Conservation (phyloP, 2,888 invertebrate species). For the Zhengitettix transpicula region DNA sequence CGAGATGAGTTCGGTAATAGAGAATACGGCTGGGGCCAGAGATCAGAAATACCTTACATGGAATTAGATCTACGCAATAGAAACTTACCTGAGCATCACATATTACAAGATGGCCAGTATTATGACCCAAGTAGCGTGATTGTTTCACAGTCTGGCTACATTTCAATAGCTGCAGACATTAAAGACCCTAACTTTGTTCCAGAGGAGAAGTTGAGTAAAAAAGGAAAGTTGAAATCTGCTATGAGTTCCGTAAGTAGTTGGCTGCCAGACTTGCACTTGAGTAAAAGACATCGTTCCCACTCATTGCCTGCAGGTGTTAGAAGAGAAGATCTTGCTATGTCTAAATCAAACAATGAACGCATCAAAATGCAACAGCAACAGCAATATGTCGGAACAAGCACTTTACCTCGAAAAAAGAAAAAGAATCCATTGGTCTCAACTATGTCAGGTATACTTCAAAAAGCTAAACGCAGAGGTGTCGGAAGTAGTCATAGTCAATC, state of each 20-base stretch:
- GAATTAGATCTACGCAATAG: conserved; percentile 32
- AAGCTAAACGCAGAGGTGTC: conserved; percentile 47
- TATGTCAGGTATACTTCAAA: conserved; percentile 69
- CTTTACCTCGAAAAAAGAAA: conserved; percentile 42
- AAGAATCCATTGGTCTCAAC: conserved; percentile 68
- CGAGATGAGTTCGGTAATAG: conserved; percentile 2
- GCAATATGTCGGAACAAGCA: conserved; percentile 3
- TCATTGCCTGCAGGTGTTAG: conserved; percentile 60
- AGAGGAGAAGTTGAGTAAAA: conserved; percentile 47
- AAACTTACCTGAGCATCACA: conserved; percentile 27
- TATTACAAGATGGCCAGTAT: conserved; percentile 21
- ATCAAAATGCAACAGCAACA: conserved; percentile 2
- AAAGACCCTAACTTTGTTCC: conserved; percentile 32
- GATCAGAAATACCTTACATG: conserved; percentile 26
- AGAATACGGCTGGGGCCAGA: conserved; percentile 16
- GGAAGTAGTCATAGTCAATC: conserved; percentile 34
- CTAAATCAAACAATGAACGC: conserved; percentile 1
- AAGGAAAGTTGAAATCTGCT: conserved; percentile 55
- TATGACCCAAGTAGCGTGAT: conserved; percentile 43
- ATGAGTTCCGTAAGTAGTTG: conserved; percentile 67
- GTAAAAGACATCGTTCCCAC: conserved; percentile 63
- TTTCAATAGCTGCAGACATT: conserved; percentile 53
- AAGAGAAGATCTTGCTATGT: conserved; percentile 30
- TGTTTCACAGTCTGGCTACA: conserved; percentile 61
- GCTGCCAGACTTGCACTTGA: conserved; percentile 64